These are phyloP conservation scores for Zaprionus davidi DNA, from an alignment of 1,140 invertebrate species.

Conservation along the genomic window DNA sequence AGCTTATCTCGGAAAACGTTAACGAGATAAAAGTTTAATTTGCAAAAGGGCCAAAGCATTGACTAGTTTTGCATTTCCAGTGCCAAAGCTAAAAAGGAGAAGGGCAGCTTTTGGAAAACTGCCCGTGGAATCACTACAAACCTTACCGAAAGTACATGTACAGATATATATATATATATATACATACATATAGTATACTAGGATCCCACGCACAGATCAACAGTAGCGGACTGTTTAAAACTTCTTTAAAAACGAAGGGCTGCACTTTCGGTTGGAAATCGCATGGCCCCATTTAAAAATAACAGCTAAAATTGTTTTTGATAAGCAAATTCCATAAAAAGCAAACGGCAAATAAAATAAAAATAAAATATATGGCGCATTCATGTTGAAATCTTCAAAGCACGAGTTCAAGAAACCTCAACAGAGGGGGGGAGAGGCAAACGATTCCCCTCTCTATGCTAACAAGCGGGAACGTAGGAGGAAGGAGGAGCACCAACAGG, in stretches of 20 bases:
- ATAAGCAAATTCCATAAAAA: constrained; percentile 23
- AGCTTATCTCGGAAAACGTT: constrained; percentile 15
- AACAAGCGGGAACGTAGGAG: constrained; percentile 34
- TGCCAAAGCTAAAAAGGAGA: background rate
- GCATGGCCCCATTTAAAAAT: background rate
- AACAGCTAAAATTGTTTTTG: constrained; percentile 7
- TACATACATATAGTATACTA: too few species aligned
- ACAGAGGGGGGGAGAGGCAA: constrained; percentile 4
- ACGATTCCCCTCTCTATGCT: constrained; percentile 28
- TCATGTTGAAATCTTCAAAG: constrained; percentile 47
- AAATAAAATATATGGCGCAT: constrained; percentile 39
- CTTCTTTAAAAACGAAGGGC: too few species aligned
- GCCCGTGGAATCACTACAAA: background rate
- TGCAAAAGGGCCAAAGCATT: constrained; percentile 70
- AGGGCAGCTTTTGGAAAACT: constrained; percentile 17
- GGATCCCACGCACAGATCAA: too few species aligned
- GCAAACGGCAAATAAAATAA: constrained; percentile 12
- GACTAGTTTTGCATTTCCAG: constrained; percentile 49
- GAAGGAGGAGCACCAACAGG: background rate
- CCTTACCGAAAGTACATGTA: background rate
- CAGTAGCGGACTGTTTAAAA: too few species aligned
- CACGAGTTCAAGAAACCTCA: constrained; percentile 62
- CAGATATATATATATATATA: background rate
- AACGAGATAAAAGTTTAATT: constrained; percentile 59
- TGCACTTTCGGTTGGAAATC: background rate